Evolutionary conservation across 1,140 invertebrate species (phyloP).

Genomic region (Aphidius gifuensis): DNA sequence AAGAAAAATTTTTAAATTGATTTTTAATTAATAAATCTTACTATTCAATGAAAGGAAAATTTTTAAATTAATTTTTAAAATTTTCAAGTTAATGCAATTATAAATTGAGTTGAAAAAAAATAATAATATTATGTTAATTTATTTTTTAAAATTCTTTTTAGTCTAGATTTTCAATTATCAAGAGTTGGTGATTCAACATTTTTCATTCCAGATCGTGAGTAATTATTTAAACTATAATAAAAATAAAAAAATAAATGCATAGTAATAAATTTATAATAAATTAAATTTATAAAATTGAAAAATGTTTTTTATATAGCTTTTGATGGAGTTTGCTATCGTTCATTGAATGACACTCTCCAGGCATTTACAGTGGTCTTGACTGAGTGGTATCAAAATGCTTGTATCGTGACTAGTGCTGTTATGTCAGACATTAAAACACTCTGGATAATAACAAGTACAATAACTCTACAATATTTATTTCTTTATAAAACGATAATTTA

Average conservation of each 20-base stretch:
- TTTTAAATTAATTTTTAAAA: no score
- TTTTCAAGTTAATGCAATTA: no score
- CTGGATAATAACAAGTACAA: conserved; percentile 34
- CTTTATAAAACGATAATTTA: conserved; percentile 14
- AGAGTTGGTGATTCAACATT: conserved; percentile 5
- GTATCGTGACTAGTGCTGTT: conserved; percentile 18
- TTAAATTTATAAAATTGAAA: neutral
- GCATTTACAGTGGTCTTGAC: conserved; percentile 8
- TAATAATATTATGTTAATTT: no score
- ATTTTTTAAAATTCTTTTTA: neutral
- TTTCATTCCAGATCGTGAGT: conserved; percentile 8
- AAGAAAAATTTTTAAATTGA: no score
- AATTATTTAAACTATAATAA: neutral
- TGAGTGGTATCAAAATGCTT: conserved; percentile 16
- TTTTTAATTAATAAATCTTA: no score
- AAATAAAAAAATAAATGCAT: neutral
- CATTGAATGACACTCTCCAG: conserved; percentile 2
- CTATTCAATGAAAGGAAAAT: no score
- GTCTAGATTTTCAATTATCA: conserved; percentile 3
- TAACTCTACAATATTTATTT: conserved; percentile 17
- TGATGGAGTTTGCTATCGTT: neutral
- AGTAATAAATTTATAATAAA: neutral
- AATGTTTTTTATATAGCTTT: conserved; percentile 5
- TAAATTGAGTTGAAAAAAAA: no score
- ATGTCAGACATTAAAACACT: conserved; percentile 28